Percentiles rank a stretch among this genome's conserved stretches.
These are phyloP conservation scores for Drosophila kokeensis DNA, from an alignment of 2,888 invertebrate genomes.

Conservation along the genomic window DNA sequence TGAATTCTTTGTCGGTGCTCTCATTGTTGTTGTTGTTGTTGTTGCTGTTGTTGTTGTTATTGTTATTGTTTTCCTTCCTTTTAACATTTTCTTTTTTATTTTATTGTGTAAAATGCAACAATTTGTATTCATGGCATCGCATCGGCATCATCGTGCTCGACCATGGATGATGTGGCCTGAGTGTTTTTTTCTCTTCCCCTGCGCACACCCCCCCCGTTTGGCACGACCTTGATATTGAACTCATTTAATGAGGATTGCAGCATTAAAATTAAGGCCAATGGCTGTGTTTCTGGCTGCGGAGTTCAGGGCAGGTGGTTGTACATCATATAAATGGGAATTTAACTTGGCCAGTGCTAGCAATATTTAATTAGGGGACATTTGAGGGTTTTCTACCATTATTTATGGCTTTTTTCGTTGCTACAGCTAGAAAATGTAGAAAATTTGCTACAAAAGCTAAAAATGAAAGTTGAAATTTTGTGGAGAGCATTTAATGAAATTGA, in stretches of 20 bases:
- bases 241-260: conserved; percentile 59
- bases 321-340: conserved; percentile 21
- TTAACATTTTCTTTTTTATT: conserved; percentile 12
- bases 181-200: conserved; percentile 13
- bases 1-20: conserved; percentile 38
- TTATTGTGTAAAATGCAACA: conserved; percentile 69
- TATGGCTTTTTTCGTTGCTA: background rate
- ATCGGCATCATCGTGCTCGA: conserved; percentile 40
- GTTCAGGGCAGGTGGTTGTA: conserved; percentile 37
- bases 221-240: conserved; percentile 76
- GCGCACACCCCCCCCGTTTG: conserved; percentile 1
- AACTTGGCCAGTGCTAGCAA: conserved; percentile 5
- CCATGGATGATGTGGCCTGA: conserved; percentile 58
- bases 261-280: conserved; percentile 64
- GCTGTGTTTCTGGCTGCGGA: conserved; percentile 28
- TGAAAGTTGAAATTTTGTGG: background rate
- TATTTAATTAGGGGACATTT: conserved; percentile 17
- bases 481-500: background rate
- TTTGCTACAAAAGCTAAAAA: background rate
- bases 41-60: background rate
- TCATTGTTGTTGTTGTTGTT: background rate
- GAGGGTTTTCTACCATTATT: conserved; percentile 7
- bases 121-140: conserved; percentile 74
- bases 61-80: conserved; percentile 9
- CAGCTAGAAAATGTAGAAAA: background rate